Evolutionary conservation across 2,113 vertebrate genomes (phyloP), one percentile per base, ranked within the genome.

Genomic region (Mus spicilegus): DNA sequence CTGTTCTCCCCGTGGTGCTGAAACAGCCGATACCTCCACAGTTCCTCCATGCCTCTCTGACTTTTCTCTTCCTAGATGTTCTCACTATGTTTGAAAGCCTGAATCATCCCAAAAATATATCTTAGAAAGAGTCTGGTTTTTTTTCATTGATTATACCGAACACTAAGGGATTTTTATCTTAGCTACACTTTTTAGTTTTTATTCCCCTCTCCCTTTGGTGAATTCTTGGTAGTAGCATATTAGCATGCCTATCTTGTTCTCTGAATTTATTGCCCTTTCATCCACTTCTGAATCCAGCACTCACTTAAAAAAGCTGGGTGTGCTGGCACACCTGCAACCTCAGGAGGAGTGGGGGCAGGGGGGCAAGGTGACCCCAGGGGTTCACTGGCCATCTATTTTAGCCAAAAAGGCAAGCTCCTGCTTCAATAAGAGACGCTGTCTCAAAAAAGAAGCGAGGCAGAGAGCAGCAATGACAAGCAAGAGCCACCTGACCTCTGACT

Each of bases 91-190:
- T 81, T 82, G 33, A 9, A n/a, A 65, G 26, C 86, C 88, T 91
- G n/a, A 86, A 86, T 58, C 30, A 42, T 89, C 84, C 94, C 46
- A 76, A 63, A 56, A 42, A 88, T n/a, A 6, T 91, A n/a, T 69
- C 77, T 95, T 80, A 69, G 61, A 92, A 94, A 65, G 24, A 17
- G 30, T 81, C 67, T 49, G 49, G 3, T 5, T 51, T 80, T 96
- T 9, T 89, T 42, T 78, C 58, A 82, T 5, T 72, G 58, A 39
- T 90, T 69, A 46, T 78, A 39, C 19, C 92, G n/a, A 24, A 84
- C 30, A 46, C 3, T 20, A n/a, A 49, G 13, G 16, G 10, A 42
- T 93, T 96, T 92, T 42, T 5, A 87, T 86, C 20, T 87, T 70
- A 86, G 46, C 88, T 90, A 81, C 12, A 72, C 81, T 42, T 51